Conservation (phyloP, 2,797 vertebrate genomes). For the Takifugu ocellatus region DNA sequence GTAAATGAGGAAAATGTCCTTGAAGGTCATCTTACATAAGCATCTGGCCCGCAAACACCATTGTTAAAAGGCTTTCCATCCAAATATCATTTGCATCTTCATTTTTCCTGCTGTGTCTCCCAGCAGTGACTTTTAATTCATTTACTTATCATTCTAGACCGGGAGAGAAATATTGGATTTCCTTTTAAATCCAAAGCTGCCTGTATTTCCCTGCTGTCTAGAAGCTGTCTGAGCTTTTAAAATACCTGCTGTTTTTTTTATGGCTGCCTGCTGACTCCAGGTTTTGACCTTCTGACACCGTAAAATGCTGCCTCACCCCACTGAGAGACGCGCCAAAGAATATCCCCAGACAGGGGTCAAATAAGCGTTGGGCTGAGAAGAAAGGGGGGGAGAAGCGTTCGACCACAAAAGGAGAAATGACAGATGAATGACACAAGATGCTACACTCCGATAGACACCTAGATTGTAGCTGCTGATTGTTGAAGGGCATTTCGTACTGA, state of each 20-base stretch:
- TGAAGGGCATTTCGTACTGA: constrained; percentile 59
- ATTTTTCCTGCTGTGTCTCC: constrained; percentile 24
- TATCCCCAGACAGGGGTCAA: constrained; percentile 30
- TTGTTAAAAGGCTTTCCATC: constrained; percentile 26
- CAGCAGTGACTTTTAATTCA: constrained; percentile 4
- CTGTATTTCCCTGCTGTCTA: constrained; percentile 13
- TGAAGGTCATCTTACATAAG: constrained; percentile 71
- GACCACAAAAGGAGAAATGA: constrained; percentile 46
- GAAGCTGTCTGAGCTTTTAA: constrained; percentile 16
- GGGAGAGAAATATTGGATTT: constrained; percentile 36
- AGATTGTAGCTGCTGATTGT: constrained; percentile 46
- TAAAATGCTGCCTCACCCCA: constrained; percentile 41
- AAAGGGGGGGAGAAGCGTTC: constrained; percentile 44
- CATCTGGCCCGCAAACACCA: constrained; percentile 39
- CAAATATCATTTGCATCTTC: constrained; percentile 25
- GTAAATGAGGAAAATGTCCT: constrained; percentile 73
- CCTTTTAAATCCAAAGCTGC: constrained; percentile 21
- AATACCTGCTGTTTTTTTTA: constrained; percentile 30
- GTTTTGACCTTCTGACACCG: constrained; percentile 31
- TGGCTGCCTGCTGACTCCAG: constrained; percentile 11
- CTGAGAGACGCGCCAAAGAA: constrained; percentile 40
- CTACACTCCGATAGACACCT: constrained; percentile 44
- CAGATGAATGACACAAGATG: constrained; percentile 54
- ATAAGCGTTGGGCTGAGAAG: constrained; percentile 45
- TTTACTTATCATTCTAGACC: constrained; percentile 4